Conservation (phyloP, 1,140 invertebrate species). For the Drosophila ohnishii region DNA sequence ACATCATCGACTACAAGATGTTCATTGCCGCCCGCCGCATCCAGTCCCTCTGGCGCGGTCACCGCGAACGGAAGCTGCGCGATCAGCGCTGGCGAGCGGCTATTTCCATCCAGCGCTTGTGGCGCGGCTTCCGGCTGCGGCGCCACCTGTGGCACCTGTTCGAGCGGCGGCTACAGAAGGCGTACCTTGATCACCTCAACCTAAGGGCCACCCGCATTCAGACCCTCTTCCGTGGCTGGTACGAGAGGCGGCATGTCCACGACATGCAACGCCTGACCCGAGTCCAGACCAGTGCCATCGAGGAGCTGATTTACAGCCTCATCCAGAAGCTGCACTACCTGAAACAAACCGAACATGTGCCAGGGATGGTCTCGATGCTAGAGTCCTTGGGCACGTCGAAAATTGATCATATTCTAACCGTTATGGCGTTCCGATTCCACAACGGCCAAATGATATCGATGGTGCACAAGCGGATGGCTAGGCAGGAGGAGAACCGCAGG, state of each 20-base stretch:
- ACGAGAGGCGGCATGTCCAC: slow-evolving; percentile 46
- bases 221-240: slow-evolving; percentile 54
- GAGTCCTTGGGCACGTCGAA: slow-evolving; percentile 41
- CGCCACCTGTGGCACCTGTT: not conserved
- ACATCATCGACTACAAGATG: slow-evolving; percentile 50
- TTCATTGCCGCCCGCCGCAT: slow-evolving; percentile 61
- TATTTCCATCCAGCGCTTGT: slow-evolving; percentile 57
- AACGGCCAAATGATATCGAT: slow-evolving; percentile 32
- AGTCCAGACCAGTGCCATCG: slow-evolving; percentile 47
- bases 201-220: slow-evolving; percentile 53
- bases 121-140: slow-evolving; percentile 54
- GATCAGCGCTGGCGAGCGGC: slow-evolving; percentile 16
- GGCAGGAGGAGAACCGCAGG: not conserved
- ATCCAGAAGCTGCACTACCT: slow-evolving; percentile 52
- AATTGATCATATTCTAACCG: slow-evolving; percentile 44
- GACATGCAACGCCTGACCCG: slow-evolving; percentile 40
- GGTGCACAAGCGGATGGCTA: not conserved
- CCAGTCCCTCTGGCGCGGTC: slow-evolving; percentile 42
- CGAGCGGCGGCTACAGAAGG: slow-evolving; percentile 44
- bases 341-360: slow-evolving; percentile 39
- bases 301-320: slow-evolving; percentile 59
- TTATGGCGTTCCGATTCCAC: slow-evolving; percentile 46
- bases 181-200: slow-evolving; percentile 20
- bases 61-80: not conserved
- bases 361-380: slow-evolving; percentile 53